Conservation (phyloP, 2,113 vertebrate genomes). For the Alethe castanea region DNA sequence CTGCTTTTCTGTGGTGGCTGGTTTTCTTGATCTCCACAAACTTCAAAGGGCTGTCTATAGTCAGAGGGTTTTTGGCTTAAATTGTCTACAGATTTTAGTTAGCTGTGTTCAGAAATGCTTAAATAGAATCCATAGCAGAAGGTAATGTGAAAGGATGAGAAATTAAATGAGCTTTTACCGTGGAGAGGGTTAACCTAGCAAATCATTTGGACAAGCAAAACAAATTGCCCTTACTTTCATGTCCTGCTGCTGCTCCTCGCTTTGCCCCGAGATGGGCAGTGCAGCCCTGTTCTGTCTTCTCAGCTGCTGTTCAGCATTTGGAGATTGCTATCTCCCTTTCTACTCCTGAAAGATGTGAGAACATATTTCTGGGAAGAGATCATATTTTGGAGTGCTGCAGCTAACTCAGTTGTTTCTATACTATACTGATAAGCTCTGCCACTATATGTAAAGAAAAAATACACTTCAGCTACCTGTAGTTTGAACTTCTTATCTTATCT, state of each 20-base stretch:
- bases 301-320: neutral
- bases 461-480: neutral
- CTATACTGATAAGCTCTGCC: neutral
- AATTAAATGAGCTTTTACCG: neutral
- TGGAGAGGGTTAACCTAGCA: neutral
- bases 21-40: conserved; percentile 20
- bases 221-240: neutral
- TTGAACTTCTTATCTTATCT: neutral
- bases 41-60: conserved; percentile 43
- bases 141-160: neutral
- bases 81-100: conserved; percentile 30
- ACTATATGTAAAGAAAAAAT: neutral
- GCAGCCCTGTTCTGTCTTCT: neutral
- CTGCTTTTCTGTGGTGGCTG: conserved; percentile 17
- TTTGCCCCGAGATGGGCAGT: accelerated
- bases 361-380: neutral
- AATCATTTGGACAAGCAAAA: neutral
- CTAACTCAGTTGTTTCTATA: neutral
- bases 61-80: conserved; percentile 23
- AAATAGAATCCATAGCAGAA: neutral
- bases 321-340: neutral
- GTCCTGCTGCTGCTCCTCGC: neutral
- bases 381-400: neutral
- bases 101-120: conserved; percentile 8
- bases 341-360: neutral